These are phyloP conservation scores for Microcebus griseorufus DNA, from an alignment of 2,113 vertebrate species.

Conservation along the genomic window DNA sequence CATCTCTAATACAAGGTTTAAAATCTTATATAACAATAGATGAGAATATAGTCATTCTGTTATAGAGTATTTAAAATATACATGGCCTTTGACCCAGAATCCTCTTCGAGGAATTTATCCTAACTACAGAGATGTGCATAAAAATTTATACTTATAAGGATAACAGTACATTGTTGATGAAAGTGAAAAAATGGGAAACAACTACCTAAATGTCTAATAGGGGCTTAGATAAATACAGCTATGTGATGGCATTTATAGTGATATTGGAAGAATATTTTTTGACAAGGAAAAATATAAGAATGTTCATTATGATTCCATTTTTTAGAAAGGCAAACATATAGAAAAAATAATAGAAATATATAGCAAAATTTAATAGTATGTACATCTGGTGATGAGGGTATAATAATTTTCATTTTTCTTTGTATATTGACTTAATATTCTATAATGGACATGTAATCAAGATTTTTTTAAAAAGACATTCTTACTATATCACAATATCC, in stretches of 20 bases:
- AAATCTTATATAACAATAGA: not conserved
- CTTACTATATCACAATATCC: not conserved
- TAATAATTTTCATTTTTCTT: constrained; percentile 12
- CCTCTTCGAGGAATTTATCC: constrained; percentile 77
- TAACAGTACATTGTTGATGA: constrained; percentile 29
- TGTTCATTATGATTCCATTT: constrained; percentile 23
- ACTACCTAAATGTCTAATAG: constrained; percentile 65
- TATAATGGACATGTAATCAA: not conserved
- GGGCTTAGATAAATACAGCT: not conserved
- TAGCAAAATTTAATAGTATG: constrained; percentile 18
- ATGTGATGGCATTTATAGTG: not conserved
- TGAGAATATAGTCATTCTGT: not conserved
- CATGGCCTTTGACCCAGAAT: constrained; percentile 77
- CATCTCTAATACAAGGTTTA: not conserved
- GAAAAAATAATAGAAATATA: not conserved
- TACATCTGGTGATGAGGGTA: not conserved
- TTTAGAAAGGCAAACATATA: not conserved
- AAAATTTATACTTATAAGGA: constrained; percentile 30
- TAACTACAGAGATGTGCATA: constrained; percentile 56
- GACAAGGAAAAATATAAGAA: not conserved
- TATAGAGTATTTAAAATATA: constrained; percentile 24
- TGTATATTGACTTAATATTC: constrained; percentile 32
- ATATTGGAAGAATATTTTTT: constrained; percentile 27
- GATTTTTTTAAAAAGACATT: not conserved
- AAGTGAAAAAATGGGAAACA: constrained; percentile 76